Evolutionary conservation across 2,113 vertebrate genomes (phyloP), one percentile per base, ranked within the genome.

Genomic region (Gulo gulo): DNA sequence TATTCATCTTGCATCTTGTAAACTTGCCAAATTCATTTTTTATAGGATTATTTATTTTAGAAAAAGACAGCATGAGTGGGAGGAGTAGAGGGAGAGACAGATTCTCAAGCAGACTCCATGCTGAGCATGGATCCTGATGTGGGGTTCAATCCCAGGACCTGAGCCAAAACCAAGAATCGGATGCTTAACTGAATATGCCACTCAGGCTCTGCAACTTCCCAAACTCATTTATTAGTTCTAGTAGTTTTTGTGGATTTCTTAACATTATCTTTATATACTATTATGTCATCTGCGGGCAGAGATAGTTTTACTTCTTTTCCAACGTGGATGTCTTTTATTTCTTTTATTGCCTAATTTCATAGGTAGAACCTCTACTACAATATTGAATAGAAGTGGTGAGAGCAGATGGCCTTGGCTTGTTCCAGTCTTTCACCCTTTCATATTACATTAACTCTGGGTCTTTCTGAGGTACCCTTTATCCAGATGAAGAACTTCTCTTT

Each of bases 241-340:
- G 7, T 55, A 31, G 7, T 39, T 73, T 26, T 88, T 42, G 20
- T 79, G 45, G 1, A 42, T 63, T 96, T 16, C 5, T 15, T 92
- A 47, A 29, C 13, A 52, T 81, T 88, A 80, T 65, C 11, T 65
- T 26, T 82, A 55, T 55, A 9, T 29, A 83, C n/a, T 61, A 55
- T 31, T 15, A 47, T 84, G 16, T 71, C 50, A 83, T 71, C 47
- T 96, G n/a, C 11, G 84, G 55, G 34, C 63, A 71, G 61, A 39
- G 45, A 50, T 87, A 78, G 52, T 88, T 91, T 80, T 88, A 80
- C 50, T 94, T 79, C 59, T 97, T 50, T 85, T 85, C 57, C 52
- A 50, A 42, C 71, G 2, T 61, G 47, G 39, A 45, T 91, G 16
- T 2, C 21, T 97, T 47, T 90, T 76, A 34, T 65, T 65, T 34